These are phyloP conservation scores for Epinotia ramella DNA, from an alignment of 2,888 invertebrate species.

Conservation along the genomic window DNA sequence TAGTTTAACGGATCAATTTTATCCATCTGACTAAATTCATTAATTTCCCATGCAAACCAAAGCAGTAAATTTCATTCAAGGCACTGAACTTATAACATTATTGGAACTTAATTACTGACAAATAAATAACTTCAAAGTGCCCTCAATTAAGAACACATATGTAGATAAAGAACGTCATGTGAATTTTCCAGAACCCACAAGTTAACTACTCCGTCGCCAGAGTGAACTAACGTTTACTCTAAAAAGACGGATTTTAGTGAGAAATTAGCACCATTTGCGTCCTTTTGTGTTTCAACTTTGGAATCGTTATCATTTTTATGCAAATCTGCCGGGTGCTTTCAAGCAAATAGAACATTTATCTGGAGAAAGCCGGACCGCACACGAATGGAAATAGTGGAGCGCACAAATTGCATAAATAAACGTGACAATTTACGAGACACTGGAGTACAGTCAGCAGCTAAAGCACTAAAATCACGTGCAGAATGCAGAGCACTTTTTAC, in stretches of 20 bases:
- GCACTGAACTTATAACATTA: too few relatives aligned
- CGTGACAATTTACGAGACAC: constrained; percentile 7
- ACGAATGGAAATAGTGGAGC: constrained; percentile 47
- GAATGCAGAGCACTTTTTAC: neutral
- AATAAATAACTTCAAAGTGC: neutral
- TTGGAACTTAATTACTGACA: neutral
- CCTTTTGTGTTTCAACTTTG: constrained; percentile 50
- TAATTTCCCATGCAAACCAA: too few relatives aligned
- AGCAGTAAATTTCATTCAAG: too few relatives aligned
- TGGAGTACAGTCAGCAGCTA: neutral
- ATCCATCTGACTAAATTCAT: too few relatives aligned
- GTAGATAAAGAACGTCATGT: neutral
- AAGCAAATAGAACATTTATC: constrained; percentile 58
- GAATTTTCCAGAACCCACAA: neutral
- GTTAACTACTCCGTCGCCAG: constrained; percentile 4
- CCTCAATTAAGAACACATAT: neutral
- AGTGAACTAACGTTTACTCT: neutral
- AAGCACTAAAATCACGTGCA: neutral
- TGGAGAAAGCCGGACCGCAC: constrained; percentile 60
- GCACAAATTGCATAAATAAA: constrained; percentile 17
- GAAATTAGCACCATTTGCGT: neutral
- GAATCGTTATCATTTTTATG: constrained; percentile 64
- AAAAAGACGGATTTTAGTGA: neutral
- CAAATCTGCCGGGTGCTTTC: constrained; percentile 59
- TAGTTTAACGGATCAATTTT: too few relatives aligned